Percentiles rank a stretch among this genome's conserved stretches.
Conservation (phyloP, 2,113 vertebrate species). For the Oncorhynchus masou region DNA sequence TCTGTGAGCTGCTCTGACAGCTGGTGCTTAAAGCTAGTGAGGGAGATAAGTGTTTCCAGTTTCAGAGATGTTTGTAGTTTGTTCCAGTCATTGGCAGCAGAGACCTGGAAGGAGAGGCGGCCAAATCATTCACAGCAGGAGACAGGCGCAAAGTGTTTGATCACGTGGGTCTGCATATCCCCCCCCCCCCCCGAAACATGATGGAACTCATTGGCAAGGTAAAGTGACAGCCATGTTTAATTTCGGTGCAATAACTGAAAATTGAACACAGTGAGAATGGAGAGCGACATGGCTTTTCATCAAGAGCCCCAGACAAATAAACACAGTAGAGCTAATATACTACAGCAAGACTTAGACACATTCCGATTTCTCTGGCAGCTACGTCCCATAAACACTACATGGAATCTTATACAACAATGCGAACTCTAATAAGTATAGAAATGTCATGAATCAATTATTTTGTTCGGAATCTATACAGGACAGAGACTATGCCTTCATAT, state of each 20-base stretch:
- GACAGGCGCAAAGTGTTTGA: constrained; percentile 1
- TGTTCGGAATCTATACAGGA: background rate
- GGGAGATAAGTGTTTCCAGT: too few relatives aligned
- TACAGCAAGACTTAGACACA: background rate
- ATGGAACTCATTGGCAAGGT: constrained; percentile 60
- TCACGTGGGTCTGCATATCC: background rate
- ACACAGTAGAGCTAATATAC: constrained; percentile 31
- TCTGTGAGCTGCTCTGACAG: too few relatives aligned
- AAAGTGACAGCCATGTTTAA: constrained; percentile 66
- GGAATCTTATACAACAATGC: too few relatives aligned
- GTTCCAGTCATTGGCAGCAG: too few relatives aligned
- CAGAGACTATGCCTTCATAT: background rate
- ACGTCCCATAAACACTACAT: too few relatives aligned
- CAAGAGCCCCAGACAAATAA: constrained; percentile 30
- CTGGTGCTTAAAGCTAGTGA: too few relatives aligned
- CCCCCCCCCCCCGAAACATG: constrained; percentile 37
- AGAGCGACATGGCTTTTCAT: constrained; percentile 50
- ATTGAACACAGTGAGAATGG: constrained; percentile 55
- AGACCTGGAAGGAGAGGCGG: too few relatives aligned
- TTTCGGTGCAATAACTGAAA: constrained; percentile 62
- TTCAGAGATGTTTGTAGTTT: too few relatives aligned
- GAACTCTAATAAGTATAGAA: too few relatives aligned
- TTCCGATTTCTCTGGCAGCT: background rate
- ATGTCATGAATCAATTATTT: too few relatives aligned
- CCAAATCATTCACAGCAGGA: background rate